Evolutionary conservation across 1,140 invertebrate genomes (phyloP).

Genomic region (Zophobas morio): DNA sequence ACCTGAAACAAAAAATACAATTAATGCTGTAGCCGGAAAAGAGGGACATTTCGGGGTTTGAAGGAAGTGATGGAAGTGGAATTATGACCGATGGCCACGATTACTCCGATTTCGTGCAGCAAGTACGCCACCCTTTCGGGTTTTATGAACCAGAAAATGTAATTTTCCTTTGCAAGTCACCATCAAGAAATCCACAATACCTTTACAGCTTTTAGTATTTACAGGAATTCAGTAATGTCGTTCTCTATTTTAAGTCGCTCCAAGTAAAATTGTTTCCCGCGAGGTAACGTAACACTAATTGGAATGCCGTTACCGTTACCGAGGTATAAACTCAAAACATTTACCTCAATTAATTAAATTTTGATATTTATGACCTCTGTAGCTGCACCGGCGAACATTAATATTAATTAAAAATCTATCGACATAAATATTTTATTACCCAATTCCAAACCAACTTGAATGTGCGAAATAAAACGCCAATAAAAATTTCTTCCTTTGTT

Average conservation of each 20-base stretch:
- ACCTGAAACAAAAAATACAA: conserved; percentile 27
- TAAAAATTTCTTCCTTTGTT: conserved; percentile 24
- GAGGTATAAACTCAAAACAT: conserved; percentile 3
- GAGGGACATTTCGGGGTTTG: background rate
- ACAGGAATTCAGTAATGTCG: conserved; percentile 37
- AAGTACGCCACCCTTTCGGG: conserved; percentile 53
- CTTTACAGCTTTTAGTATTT: conserved; percentile 54
- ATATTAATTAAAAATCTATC: conserved; percentile 32
- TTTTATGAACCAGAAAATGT: conserved; percentile 60
- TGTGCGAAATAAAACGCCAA: conserved; percentile 27
- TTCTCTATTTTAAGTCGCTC: conserved; percentile 26
- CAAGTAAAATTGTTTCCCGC: conserved; percentile 16
- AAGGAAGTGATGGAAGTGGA: background rate
- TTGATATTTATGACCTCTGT: conserved; percentile 1
- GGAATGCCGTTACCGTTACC: conserved; percentile 16
- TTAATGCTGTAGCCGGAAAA: background rate
- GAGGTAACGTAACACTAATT: conserved; percentile 22
- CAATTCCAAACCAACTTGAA: conserved; percentile 12
- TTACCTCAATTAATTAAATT: conserved; percentile 6
- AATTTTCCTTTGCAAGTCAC: conserved; percentile 57
- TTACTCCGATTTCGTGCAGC: conserved; percentile 6
- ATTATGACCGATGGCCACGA: conserved; percentile 40
- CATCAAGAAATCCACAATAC: conserved; percentile 55
- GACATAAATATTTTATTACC: conserved; percentile 26
- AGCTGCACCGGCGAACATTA: background rate